Evolutionary conservation across 2,797 vertebrate species (phyloP).

Genomic region (Neoniphon sammara): DNA sequence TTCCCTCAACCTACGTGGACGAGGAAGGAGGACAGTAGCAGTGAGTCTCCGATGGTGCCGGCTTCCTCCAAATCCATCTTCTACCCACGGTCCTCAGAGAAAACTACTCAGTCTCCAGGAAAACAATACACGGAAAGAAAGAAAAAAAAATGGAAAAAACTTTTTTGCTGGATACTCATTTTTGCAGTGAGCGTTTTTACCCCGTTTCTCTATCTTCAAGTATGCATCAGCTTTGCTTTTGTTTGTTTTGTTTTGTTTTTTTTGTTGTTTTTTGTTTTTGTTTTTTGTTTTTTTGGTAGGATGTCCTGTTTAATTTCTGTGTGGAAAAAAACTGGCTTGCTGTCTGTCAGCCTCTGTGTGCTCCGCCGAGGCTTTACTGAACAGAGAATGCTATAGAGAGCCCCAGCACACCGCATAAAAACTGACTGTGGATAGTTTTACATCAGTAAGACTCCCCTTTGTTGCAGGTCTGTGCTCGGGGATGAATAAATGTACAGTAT

Average conservation of each 20-base stretch:
- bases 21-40: conserved; percentile 94
- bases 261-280: conserved; percentile 25
- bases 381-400: conserved; percentile 20
- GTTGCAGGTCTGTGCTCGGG: conserved; percentile 75
- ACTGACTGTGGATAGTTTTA: conserved; percentile 74
- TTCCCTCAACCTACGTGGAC: conserved; percentile 97
- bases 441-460: conserved; percentile 68
- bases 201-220: conserved; percentile 65
- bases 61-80: conserved; percentile 59
- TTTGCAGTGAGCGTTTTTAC: conserved; percentile 73
- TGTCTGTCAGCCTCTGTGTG: conserved; percentile 52
- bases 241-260: conserved; percentile 23
- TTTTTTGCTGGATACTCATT: conserved; percentile 71
- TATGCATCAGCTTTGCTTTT: conserved; percentile 76
- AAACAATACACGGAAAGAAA: conserved; percentile 58
- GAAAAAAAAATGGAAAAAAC: conserved; percentile 35
- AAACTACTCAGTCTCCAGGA: conserved; percentile 73
- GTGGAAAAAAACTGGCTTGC: conserved; percentile 54
- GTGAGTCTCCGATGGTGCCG: conserved; percentile 68
- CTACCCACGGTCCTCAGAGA: conserved; percentile 73
- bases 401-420: conserved; percentile 37
- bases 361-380: conserved; percentile 54
- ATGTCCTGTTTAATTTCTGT: conserved; percentile 72
- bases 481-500: conserved; percentile 83
- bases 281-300: conserved; percentile 32